Evolutionary conservation across 1,140 invertebrate species (phyloP).

Genomic region (Leptinotarsa texana): DNA sequence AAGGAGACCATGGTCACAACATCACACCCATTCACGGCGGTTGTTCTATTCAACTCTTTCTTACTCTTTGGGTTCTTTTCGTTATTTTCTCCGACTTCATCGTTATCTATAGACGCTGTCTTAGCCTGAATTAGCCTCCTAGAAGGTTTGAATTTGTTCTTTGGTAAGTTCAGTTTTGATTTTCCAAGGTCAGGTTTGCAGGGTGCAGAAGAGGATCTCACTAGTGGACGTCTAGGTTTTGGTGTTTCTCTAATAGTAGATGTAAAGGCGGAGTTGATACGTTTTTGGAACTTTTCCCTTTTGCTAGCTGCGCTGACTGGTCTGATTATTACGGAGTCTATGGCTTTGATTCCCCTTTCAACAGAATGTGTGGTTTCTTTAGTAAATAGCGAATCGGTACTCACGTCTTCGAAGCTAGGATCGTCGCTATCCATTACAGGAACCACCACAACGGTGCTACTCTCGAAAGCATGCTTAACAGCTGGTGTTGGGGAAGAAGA

Average conservation of each 20-base stretch:
- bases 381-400: neutral
- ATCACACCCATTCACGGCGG: slow-evolving; percentile 46
- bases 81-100: slow-evolving; percentile 30
- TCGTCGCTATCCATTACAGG: slow-evolving; percentile 42
- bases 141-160: slow-evolving; percentile 44
- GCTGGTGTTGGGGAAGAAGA: neutral
- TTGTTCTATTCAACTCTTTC: slow-evolving; percentile 31
- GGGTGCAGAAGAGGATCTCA: slow-evolving; percentile 48
- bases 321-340: slow-evolving; percentile 41
- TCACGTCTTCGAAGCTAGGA: neutral
- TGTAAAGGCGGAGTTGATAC: slow-evolving; percentile 51
- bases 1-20: slow-evolving; percentile 64
- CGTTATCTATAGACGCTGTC: slow-evolving; percentile 23
- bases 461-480: neutral
- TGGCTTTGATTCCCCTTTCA: slow-evolving; percentile 17
- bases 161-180: slow-evolving; percentile 48
- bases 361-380: slow-evolving; percentile 1
- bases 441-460: slow-evolving; percentile 43
- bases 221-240: slow-evolving; percentile 40
- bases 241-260: slow-evolving; percentile 34
- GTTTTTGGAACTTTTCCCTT: slow-evolving; percentile 50
- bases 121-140: slow-evolving; percentile 34
- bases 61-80: slow-evolving; percentile 30
- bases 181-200: slow-evolving; percentile 45
- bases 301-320: slow-evolving; percentile 48